Base-by-base conservation (phyloP, 2,797 vertebrate genomes). In the Coregonus suidteri region DNA sequence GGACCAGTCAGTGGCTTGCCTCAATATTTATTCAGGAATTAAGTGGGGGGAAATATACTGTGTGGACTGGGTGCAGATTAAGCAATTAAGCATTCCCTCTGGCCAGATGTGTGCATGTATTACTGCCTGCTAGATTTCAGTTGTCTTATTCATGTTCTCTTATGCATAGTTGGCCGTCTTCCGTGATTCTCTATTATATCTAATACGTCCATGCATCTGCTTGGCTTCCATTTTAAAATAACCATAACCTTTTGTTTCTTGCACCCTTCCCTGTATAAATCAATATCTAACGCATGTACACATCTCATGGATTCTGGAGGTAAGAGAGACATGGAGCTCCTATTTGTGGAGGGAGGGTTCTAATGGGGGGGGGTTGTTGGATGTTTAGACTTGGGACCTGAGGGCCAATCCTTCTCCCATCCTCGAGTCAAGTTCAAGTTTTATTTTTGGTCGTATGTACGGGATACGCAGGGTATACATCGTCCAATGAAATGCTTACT, bases 321-420 rank as follows among this genome's bases (percentile, higher is more conserved):
- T 25, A 25, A 25, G 25, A 25, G 25, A 25, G 25, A 25, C 25
- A 25, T 25, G 25, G 1, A 25, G 25, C 7, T 1, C 7, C 0
- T 41, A 41, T 41, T 41, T 7, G 41, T 41, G 7, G 41, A 41
- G 41, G 7, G 37, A 41, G 7, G 7, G 41, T 41, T 41, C 9
- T 9, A 41, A 41, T 9, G 41, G n/a, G 13, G 76, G n/a, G n/a
- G 69, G 79, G 71, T 78, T 79, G 83, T 25, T 25, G 25, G 76
- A 69, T 85, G 70, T 77, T 83, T 78, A 82, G 68, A 79, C 74
- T 80, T 77, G 68, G 77, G 81, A 84, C 77, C 80, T 75, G 64
- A 79, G 82, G 88, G 86, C 37, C 82, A 82, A 85, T 87, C 84
- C 84, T 90, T 83, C 80, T 74, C 41, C 75, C 82, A 84, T 87